Percentiles rank a stretch among this genome's conserved stretches.
These are phyloP conservation scores for Rhingia campestris DNA, from an alignment of 2,888 invertebrate species.

Conservation along the genomic window DNA sequence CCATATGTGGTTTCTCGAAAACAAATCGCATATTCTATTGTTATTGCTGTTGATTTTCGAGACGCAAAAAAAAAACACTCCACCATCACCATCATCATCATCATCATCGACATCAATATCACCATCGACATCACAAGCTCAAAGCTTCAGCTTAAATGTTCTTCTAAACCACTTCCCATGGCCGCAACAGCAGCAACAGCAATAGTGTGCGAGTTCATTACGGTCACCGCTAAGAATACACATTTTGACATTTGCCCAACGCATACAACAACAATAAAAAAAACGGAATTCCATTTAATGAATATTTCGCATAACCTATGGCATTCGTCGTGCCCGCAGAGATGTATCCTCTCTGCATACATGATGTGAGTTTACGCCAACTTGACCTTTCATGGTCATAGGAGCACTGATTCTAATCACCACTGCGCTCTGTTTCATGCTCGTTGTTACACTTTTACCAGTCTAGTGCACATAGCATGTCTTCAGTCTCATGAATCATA, in stretches of 20 bases:
- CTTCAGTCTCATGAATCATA: slow-evolving; percentile 57
- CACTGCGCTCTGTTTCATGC: not conserved
- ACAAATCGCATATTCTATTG: slow-evolving; percentile 40
- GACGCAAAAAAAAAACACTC: slow-evolving; percentile 31
- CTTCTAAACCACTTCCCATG: slow-evolving; percentile 40
- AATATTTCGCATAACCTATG: slow-evolving; percentile 53
- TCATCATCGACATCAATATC: slow-evolving; percentile 5
- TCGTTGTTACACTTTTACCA: slow-evolving; percentile 58
- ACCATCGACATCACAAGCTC: slow-evolving; percentile 16
- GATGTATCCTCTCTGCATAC: not conserved
- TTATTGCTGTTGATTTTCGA: not conserved
- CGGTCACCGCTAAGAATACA: slow-evolving; percentile 25
- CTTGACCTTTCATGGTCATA: slow-evolving; percentile 68
- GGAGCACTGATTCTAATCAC: slow-evolving; percentile 21
- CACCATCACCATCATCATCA: slow-evolving; percentile 4
- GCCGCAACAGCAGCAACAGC: not conserved
- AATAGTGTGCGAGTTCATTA: slow-evolving; percentile 17
- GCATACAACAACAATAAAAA: slow-evolving; percentile 8
- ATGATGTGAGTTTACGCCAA: slow-evolving; percentile 30
- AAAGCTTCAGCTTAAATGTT: slow-evolving; percentile 7
- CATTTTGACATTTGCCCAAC: slow-evolving; percentile 66
- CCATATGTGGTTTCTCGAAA: slow-evolving; percentile 63
- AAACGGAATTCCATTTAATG: slow-evolving; percentile 54
- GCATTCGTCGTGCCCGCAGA: slow-evolving; percentile 36
- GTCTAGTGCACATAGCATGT: slow-evolving; percentile 52